phyloP scores from a whole-genome alignment of 2,113 vertebrate genomes.

The Electrona antarctica region DNA sequence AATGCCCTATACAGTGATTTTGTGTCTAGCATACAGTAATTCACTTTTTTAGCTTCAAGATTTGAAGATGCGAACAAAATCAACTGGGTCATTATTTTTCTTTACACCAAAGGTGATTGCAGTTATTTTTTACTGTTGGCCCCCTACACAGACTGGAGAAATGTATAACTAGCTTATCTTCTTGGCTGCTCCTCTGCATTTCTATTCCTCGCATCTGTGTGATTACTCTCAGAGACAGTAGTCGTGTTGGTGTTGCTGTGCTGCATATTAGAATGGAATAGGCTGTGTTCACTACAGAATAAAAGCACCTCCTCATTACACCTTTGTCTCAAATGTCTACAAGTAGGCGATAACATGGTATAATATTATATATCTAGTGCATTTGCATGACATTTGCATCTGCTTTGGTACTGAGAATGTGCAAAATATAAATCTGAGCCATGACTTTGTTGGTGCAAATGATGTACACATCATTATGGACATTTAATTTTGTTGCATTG shows the following conservation, averaged over 20 bases:
- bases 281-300: slow-evolving; percentile 29
- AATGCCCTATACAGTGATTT: no score
- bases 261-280: slow-evolving; percentile 38
- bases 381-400: neutral
- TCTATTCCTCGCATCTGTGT: slow-evolving; percentile 32
- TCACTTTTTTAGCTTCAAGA: no score
- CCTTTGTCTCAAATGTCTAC: slow-evolving; percentile 8
- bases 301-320: slow-evolving; percentile 28
- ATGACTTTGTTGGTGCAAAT: neutral
- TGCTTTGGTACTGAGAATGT: neutral
- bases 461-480: neutral
- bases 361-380: neutral
- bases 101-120: no score
- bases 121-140: no score
- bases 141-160: no score
- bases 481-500: neutral
- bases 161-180: neutral
- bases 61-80: no score
- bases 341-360: slow-evolving; percentile 17
- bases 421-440: neutral
- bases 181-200: slow-evolving; percentile 18
- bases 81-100: no score
- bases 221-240: slow-evolving; percentile 7
- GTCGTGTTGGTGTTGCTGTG: slow-evolving; percentile 38
- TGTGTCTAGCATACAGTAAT: no score